Base-by-base conservation (phyloP, 2,888 invertebrate genomes). In the Sarcophaga carnaria region DNA sequence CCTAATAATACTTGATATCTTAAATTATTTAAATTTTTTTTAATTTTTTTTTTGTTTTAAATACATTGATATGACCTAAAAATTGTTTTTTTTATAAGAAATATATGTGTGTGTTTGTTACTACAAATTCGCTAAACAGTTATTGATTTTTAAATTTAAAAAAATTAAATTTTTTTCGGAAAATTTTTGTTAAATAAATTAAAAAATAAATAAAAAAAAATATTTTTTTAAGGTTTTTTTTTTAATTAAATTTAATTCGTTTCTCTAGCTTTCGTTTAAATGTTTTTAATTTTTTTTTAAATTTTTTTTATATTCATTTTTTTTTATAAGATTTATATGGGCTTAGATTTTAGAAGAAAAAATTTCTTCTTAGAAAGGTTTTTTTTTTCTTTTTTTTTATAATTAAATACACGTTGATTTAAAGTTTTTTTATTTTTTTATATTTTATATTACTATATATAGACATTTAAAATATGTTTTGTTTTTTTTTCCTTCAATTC, bases 71-170 rank as follows among this genome's bases (percentile, higher is more conserved):
- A 87, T 87, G 87, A 69, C 63, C 84, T 84, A 79, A 79, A 77
- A 76, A 47, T 70, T 72, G 45, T 80, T 63, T 25, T 64, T 11
- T 78, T 72, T 25, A 59, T 67, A 3, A 45, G 12, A 62, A 60
- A 78, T 54, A 75, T 80, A 27, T 70, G 20, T 49, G 49, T 86
- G 20, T 60, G 63, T 74, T 69, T 27, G 74, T 76, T 74, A 25
- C 83, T 88, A 90, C 87, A 89, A 89, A 90, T 90, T 90, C 85
- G 84, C 90, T 89, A 90, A 90, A 90, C 81, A 86, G 67, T 84
- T 77, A 83, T 60, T 71, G 74, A 74, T 66, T 54, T 54, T 54
- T 22, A 70, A 59, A 20, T 47, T 37, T 66, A 82, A 47, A 69
- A 47, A 69, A 47, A 4, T 49, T n/a, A 20, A 54, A 64, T 25